Base-by-base conservation (phyloP, 1,140 invertebrate genomes). In the Littorina saxatilis region DNA sequence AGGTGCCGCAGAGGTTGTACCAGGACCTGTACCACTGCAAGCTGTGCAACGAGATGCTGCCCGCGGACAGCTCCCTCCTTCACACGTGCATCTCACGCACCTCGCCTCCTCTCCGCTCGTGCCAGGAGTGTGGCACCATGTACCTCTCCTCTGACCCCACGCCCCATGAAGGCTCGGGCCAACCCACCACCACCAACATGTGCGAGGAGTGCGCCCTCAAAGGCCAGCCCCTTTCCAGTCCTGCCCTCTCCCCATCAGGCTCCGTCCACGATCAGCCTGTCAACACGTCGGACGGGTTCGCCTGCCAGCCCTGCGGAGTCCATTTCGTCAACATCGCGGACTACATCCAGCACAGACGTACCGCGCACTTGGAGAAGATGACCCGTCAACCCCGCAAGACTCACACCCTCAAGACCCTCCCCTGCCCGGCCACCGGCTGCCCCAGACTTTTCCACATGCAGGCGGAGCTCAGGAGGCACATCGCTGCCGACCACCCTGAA, bases 11-110 rank as follows among this genome's bases (percentile, higher is more conserved):
- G 43, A 80, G 87, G 27, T 74, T 88, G 81, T 88, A 87, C 66
- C 86, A 88, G 35, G 86, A 89, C 78, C 73, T 88, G 9, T 89
- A 86, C 77, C 87, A 88, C 52, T 89, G 88, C 75, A 88, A 88
- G 76, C 78, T 87, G 0, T 88, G 87, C 76, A 87, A 89, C 66
- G 87, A 87, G 37, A 84, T 89, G 32, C 78, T 89, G 17, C 86
- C 87, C 11, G 84, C 86, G 9, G 87, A 88, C 27, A 84, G 86
- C 29, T 86, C 84, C 39, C 80, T 84, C 4, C 32, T 43, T 20
- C 78, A 78, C 58, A 63, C 35, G 17, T 78, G 76, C 35, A 15
- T 9, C 9, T 5, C 58, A 4, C 15, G 17, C 0, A 58, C 37
- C 1, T 66, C 76, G 3, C 76, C 76, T 17, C 39, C 55, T 3